Evolutionary conservation across 2,888 invertebrate genomes (phyloP), one percentile per base, ranked within the genome.

Genomic region (Sepiola atlantica): DNA sequence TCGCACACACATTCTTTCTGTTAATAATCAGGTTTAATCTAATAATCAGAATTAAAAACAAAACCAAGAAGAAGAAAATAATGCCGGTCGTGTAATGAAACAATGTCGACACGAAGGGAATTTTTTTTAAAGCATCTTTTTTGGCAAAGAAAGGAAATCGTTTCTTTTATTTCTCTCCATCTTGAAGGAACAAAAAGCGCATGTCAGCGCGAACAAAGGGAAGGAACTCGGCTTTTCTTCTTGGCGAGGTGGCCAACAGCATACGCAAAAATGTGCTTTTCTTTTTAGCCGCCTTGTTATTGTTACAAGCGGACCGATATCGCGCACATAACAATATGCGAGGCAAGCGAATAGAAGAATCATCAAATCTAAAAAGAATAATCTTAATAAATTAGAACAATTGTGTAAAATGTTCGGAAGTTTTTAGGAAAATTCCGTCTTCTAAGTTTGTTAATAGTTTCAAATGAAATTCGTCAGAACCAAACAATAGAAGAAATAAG

Each of bases 281-380:
- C 77, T n/a, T 77, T 77, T 77, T 77, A 45, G n/a, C n/a, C 32
- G n/a, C 77, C 77, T 77, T 77, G 77, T n/a, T 77, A 77, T 77
- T 32, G 4, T 45, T 2, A 12, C n/a, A 77, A 6, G 32, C 16
- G n/a, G 1, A 16, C 32, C n/a, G n/a, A 8, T 45, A 45, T 45
- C 45, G 45, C 45, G 2, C 2, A 45, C 45, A 45, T 8, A 45
- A 45, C 45, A 45, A 45, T 45, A 45, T 45, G 45, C 45, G 45
- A 45, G 8, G 45, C 45, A 45, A 45, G 8, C 2, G 45, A 45
- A 45, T 45, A 45, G 45, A 45, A 45, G 45, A 45, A 45, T 45
- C 8, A 45, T 45, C 45, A 45, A 45, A 45, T 45, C 45, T 45
- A 4, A 45, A 45, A 45, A 45, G 45, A 45, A 45, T 45, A 45